phyloP scores from a whole-genome alignment of 2,113 vertebrate genomes.

The Notothenia rossii region DNA sequence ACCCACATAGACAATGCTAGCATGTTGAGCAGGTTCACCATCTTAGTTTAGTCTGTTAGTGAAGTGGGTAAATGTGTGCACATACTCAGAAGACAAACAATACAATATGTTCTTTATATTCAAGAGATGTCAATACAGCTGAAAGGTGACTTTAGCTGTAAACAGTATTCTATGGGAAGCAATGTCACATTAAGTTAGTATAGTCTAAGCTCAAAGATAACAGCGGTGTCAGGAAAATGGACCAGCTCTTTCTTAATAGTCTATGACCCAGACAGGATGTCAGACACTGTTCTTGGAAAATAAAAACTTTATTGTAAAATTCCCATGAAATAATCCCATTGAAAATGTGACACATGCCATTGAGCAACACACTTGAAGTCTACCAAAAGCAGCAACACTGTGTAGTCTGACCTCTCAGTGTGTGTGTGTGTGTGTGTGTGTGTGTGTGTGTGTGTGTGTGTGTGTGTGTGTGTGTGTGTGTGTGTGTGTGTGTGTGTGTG shows the following conservation, averaged over 20 bases:
- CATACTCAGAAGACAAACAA: slow-evolving; percentile 25
- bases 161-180: slow-evolving; percentile 65
- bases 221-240: slow-evolving; percentile 50
- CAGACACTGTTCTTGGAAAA: slow-evolving; percentile 63
- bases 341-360: slow-evolving; percentile 46
- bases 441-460: no score
- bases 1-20: background rate
- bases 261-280: slow-evolving; percentile 70
- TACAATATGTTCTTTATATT: slow-evolving; percentile 52
- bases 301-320: slow-evolving; percentile 27
- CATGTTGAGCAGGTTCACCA: slow-evolving; percentile 3
- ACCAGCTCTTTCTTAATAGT: slow-evolving; percentile 47
- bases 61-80: background rate
- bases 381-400: slow-evolving; percentile 6
- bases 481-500: no score
- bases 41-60: background rate
- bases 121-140: slow-evolving; percentile 24
- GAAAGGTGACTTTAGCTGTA: slow-evolving; percentile 11
- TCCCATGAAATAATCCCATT: slow-evolving; percentile 56
- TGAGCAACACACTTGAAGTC: slow-evolving; percentile 44
- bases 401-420: slow-evolving; percentile 28
- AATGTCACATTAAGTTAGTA: slow-evolving; percentile 70
- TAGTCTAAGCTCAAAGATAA: slow-evolving; percentile 76
- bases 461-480: no score
- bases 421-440: background rate